Evolutionary conservation across 2,113 vertebrate genomes (phyloP).

Genomic region (Arvicanthis niloticus): DNA sequence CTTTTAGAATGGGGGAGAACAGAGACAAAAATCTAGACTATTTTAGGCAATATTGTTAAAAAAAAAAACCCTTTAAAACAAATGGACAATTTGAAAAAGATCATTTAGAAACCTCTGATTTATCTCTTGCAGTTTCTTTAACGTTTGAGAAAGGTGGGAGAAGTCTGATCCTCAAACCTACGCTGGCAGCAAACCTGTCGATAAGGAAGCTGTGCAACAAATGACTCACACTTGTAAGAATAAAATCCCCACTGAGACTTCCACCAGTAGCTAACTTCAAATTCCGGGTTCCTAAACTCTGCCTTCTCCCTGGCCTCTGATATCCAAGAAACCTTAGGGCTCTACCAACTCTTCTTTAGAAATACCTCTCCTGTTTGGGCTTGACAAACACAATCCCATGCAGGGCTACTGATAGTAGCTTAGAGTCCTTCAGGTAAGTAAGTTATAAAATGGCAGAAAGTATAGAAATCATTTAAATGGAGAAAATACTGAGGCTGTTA

Average conservation of each 20-base stretch:
- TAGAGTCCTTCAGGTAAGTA: neutral
- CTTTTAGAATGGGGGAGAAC: neutral
- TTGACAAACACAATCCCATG: constrained; percentile 1
- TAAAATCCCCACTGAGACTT: neutral
- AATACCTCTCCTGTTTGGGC: constrained; percentile 17
- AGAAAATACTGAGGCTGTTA: neutral
- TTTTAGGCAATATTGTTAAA: neutral
- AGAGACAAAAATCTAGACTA: neutral
- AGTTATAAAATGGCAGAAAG: neutral
- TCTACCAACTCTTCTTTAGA: constrained; percentile 5
- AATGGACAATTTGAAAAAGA: neutral
- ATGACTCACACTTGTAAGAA: neutral
- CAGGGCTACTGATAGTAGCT: neutral
- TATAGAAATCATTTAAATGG: neutral
- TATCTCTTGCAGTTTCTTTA: neutral
- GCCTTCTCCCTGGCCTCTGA: neutral
- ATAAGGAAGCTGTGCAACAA: neutral
- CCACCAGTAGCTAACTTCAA: neutral
- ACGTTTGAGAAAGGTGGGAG: neutral
- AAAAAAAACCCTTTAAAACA: neutral
- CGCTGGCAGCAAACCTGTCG: neutral
- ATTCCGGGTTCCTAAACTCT: neutral
- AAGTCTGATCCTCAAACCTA: neutral
- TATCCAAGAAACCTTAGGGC: neutral
- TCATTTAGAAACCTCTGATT: neutral